phyloP scores from a whole-genome alignment of 2,888 invertebrate genomes.

The Pteria penguin region DNA sequence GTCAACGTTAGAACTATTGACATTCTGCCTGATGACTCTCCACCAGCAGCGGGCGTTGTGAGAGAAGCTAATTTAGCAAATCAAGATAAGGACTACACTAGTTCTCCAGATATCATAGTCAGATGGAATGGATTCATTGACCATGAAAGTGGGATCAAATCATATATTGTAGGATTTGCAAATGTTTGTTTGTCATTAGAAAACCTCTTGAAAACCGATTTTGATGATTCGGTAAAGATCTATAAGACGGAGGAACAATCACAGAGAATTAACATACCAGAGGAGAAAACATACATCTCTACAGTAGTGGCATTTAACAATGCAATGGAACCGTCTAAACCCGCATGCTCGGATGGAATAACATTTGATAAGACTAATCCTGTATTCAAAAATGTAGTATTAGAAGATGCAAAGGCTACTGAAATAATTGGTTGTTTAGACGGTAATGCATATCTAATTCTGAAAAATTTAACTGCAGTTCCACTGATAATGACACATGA shows the following conservation, averaged over 20 bases:
- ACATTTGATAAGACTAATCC: constrained; percentile 49
- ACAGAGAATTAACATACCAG: neutral
- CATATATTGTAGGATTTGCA: constrained; percentile 33
- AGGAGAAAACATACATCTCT: constrained; percentile 49
- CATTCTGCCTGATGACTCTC: constrained; percentile 47
- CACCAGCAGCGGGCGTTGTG: constrained; percentile 42
- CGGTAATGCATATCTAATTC: constrained; percentile 32
- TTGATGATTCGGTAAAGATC: neutral
- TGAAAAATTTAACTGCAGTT: constrained; percentile 33
- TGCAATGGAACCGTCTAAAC: constrained; percentile 59
- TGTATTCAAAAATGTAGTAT: constrained; percentile 34
- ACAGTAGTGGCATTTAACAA: constrained; percentile 65
- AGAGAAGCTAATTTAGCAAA: constrained; percentile 36
- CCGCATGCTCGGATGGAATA: constrained; percentile 66
- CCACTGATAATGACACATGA: constrained; percentile 3
- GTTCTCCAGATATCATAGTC: constrained; percentile 1
- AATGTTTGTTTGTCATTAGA: constrained; percentile 11
- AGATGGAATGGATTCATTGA: constrained; percentile 47
- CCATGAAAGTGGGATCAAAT: constrained; percentile 45
- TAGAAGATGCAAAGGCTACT: constrained; percentile 41
- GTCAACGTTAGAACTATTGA: constrained; percentile 26
- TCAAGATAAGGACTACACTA: constrained; percentile 46
- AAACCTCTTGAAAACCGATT: neutral
- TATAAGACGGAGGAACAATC: neutral
- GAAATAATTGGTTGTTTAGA: constrained; percentile 35